Conservation (phyloP, 2,113 vertebrate genomes). For the Tachysurus fulvidraco region DNA sequence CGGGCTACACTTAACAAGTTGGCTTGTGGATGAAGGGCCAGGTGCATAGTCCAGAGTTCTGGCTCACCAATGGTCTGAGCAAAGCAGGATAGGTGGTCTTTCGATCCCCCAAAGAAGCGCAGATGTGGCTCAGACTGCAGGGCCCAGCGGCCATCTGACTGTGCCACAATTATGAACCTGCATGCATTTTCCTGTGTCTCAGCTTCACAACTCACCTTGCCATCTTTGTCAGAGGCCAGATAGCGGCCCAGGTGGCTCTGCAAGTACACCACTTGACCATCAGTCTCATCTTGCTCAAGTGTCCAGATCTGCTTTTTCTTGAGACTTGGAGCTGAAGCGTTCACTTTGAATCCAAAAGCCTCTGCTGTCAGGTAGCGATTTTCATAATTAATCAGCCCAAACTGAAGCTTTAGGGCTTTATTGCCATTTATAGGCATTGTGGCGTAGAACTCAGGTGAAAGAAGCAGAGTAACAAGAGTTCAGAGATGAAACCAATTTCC, state of each 20-base stretch:
- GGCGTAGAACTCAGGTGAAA: constrained; percentile 46
- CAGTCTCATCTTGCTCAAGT: constrained; percentile 86
- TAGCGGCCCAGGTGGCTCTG: constrained; percentile 93
- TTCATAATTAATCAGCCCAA: constrained; percentile 87
- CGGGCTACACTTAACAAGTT: constrained; percentile 90
- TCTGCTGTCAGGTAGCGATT: constrained; percentile 92
- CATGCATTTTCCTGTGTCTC: constrained; percentile 79
- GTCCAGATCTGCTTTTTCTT: constrained; percentile 95
- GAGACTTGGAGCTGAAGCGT: constrained; percentile 88
- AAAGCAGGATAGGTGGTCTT: constrained; percentile 90
- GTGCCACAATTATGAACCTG: constrained; percentile 85
- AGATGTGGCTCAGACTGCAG: constrained; percentile 86
- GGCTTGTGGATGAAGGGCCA: constrained; percentile 93
- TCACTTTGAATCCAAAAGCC: constrained; percentile 92
- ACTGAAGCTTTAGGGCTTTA: constrained; percentile 87
- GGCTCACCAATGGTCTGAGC: constrained; percentile 83
- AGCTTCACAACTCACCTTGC: constrained; percentile 85
- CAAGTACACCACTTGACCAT: constrained; percentile 83
- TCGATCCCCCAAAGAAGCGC: constrained; percentile 87
- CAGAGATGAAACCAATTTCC: constrained; percentile 26
- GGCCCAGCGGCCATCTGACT: constrained; percentile 91
- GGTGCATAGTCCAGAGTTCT: constrained; percentile 91
- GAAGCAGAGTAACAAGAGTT: constrained; percentile 13
- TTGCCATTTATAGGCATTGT: constrained; percentile 91
- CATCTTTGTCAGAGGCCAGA: constrained; percentile 86